Evolutionary conservation across 2,888 invertebrate genomes (phyloP), one percentile per base, ranked within the genome.

Genomic region (Bombylius discolor): DNA sequence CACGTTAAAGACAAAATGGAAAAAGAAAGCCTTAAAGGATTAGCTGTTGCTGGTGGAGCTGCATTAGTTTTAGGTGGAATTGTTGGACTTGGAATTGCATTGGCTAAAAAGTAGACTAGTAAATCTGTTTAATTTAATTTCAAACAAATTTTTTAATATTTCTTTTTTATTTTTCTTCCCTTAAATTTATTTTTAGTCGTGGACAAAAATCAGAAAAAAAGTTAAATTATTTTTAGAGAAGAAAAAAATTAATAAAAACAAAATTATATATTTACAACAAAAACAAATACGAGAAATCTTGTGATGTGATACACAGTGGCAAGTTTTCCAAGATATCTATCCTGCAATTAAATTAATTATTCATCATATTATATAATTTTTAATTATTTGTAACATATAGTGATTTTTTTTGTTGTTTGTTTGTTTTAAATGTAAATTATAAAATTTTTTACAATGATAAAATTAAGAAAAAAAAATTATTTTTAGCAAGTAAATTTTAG

Each of bases 1-100:
- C 80, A 86, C 61, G 89, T 97, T 56, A 88, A 88, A 72, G 89
- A 90, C 68, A 87, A 89, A 69, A 88, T 93, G 87, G 89, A 90
- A 70, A 90, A 88, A 76, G 95, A 95, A 70, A 90, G 92, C 13
- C 75, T 91, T 55, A 81, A 88, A 62, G 95, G 94, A 50, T 89
- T 92, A 73, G 94, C 93, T 33, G 82, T 93, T 58, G 89, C 90
- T 52, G 89, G 93, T 61, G 91, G 90, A 62, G 89, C 88, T n/a
- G 85, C 89, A 57, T 75, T 95, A 47, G 91, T 89, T 11, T 72
- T 89, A 53, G 91, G 90, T 53, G 87, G 89, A 55, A 78, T 91
- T 53, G 81, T 94, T 32, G 90, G 90, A 47, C 79, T 93, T 32
- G 93, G 89, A 58, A 80, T 94, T 62, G 89, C 90, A 53, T 77